Evolutionary conservation across 2,888 invertebrate species (phyloP).

Genomic region (Nomada ruficornis): DNA sequence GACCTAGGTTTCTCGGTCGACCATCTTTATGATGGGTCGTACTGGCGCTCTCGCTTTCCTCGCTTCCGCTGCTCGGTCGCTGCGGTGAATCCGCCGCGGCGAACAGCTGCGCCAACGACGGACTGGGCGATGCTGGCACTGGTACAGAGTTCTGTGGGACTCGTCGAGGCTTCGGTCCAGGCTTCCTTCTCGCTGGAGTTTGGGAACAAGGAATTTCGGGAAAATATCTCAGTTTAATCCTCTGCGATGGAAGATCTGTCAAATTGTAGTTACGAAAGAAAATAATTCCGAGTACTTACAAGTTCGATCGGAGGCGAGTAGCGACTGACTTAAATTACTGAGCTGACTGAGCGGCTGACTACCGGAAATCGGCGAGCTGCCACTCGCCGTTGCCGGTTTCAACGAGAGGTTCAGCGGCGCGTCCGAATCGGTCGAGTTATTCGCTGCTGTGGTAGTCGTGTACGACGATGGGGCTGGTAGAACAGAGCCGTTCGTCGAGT

Average conservation of each 20-base stretch:
- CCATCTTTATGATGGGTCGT: conserved; percentile 88
- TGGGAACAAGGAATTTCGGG: background rate
- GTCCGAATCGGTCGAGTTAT: conserved; percentile 87
- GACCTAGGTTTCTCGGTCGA: conserved; percentile 92
- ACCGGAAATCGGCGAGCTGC: conserved; percentile 78
- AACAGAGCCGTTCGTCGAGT: conserved; percentile 83
- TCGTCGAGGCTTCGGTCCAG: conserved; percentile 89
- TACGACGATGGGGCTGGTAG: conserved; percentile 85
- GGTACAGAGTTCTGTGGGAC: conserved; percentile 86
- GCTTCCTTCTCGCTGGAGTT: conserved; percentile 89
- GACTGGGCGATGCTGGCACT: conserved; percentile 85
- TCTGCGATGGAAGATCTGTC: no score
- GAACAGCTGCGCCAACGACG: conserved; percentile 86
- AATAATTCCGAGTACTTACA: conserved; percentile 83
- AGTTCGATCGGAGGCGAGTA: conserved; percentile 85
- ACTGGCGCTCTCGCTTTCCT: conserved; percentile 87
- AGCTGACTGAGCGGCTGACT: conserved; percentile 83
- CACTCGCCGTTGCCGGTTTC: conserved; percentile 87
- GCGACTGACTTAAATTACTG: conserved; percentile 83
- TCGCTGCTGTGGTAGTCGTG: conserved; percentile 84
- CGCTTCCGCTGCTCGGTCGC: conserved; percentile 87
- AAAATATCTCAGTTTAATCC: background rate
- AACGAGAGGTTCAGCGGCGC: conserved; percentile 93
- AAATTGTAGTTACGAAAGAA: no score
- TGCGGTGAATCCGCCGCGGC: conserved; percentile 87